These are phyloP conservation scores for Gyps fulvus DNA, from an alignment of 2,113 vertebrate species.

Conservation along the genomic window DNA sequence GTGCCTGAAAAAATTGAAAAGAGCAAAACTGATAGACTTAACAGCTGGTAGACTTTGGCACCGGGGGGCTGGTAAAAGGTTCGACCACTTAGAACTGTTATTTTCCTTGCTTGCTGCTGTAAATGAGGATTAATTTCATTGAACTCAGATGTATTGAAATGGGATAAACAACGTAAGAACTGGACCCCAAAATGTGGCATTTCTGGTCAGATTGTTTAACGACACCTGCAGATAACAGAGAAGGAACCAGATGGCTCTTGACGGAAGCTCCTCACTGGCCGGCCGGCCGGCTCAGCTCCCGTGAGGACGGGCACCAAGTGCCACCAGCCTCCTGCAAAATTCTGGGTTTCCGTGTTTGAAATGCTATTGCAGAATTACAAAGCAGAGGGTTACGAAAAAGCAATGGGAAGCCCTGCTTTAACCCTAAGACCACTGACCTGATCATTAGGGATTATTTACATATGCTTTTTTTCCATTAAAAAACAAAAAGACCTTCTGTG, in stretches of 20 bases:
- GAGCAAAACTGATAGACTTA: background rate
- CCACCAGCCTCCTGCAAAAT: background rate
- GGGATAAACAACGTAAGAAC: background rate
- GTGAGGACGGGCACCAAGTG: background rate
- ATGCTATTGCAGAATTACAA: background rate
- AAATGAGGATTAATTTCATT: background rate
- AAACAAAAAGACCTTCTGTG: background rate
- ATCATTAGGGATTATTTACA: background rate
- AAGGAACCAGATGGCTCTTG: background rate
- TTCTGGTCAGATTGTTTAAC: background rate
- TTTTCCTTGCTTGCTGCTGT: background rate
- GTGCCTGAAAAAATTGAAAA: background rate
- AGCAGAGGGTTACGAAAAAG: background rate
- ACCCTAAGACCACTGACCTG: background rate
- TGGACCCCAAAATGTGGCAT: background rate
- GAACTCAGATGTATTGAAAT: background rate
- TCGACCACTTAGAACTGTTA: fast-evolving
- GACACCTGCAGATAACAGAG: background rate
- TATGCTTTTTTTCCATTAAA: background rate
- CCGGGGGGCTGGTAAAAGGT: background rate
- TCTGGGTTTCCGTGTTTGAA: background rate
- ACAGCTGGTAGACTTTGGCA: background rate
- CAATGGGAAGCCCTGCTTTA: background rate
- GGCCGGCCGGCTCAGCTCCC: background rate
- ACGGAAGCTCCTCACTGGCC: background rate